Evolutionary conservation across 2,797 vertebrate genomes (phyloP).

Genomic region (Xenopus petersii): DNA sequence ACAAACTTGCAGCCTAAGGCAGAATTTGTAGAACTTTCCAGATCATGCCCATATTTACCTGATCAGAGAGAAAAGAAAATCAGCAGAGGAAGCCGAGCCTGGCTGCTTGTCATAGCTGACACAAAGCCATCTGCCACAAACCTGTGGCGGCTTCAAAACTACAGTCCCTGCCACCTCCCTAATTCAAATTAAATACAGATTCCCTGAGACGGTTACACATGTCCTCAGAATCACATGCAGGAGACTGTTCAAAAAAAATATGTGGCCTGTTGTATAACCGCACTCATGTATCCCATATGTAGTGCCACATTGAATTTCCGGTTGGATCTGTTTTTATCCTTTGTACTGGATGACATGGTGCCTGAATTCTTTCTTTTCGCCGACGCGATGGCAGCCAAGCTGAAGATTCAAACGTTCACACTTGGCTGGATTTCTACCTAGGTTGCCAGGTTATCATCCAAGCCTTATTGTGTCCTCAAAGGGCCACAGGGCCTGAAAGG

Average conservation of each 20-base stretch:
- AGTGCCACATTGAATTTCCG: slow-evolving; percentile 93
- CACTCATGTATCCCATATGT: slow-evolving; percentile 92
- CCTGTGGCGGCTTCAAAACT: slow-evolving; percentile 88
- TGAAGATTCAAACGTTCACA: slow-evolving; percentile 78
- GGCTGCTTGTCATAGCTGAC: slow-evolving; percentile 94
- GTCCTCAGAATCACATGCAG: slow-evolving; percentile 86
- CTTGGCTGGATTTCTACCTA: slow-evolving; percentile 82
- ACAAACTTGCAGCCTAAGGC: slow-evolving; percentile 89
- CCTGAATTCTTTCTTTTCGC: slow-evolving; percentile 79
- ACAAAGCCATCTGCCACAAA: slow-evolving; percentile 95
- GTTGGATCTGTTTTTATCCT: slow-evolving; percentile 79
- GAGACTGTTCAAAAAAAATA: slow-evolving; percentile 74
- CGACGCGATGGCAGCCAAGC: slow-evolving; percentile 84
- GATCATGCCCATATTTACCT: slow-evolving; percentile 93
- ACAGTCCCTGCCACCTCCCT: slow-evolving; percentile 73
- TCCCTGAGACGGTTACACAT: slow-evolving; percentile 85
- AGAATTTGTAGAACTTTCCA: slow-evolving; percentile 84
- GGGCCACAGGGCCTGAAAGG: slow-evolving; percentile 76
- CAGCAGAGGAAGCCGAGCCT: slow-evolving; percentile 85
- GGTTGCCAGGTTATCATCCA: slow-evolving; percentile 83
- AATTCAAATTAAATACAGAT: slow-evolving; percentile 87
- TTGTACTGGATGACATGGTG: slow-evolving; percentile 85
- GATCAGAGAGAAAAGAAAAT: slow-evolving; percentile 78
- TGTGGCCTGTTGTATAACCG: slow-evolving; percentile 83
- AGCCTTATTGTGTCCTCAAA: slow-evolving; percentile 75